A percentile compares a stretch with the other conserved stretches of the same genome.
Conservation (phyloP, 1,140 invertebrate genomes). For the Palaemon carinicauda region DNA sequence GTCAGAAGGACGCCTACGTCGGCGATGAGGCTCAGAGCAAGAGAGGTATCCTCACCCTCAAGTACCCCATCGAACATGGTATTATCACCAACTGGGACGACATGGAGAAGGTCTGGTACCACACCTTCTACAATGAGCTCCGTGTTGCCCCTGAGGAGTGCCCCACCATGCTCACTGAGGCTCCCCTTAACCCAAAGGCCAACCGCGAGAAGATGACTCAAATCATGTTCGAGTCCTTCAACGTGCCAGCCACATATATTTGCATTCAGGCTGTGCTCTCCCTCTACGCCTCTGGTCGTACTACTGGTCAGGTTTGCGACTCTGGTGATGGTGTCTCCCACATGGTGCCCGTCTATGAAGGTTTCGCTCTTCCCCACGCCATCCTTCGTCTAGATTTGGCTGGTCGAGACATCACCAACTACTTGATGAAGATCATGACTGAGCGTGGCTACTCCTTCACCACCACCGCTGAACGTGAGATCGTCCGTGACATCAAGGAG, state of each 20-base stretch:
- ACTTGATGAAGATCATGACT: slow-evolving; percentile 72
- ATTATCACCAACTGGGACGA: slow-evolving; percentile 94
- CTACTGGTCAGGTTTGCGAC: slow-evolving; percentile 45
- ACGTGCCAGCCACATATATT: slow-evolving; percentile 30
- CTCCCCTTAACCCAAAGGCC: slow-evolving; percentile 72
- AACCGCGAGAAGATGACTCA: slow-evolving; percentile 89
- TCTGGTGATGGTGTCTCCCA: slow-evolving; percentile 49
- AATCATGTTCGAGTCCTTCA: slow-evolving; percentile 80
- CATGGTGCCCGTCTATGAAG: slow-evolving; percentile 48
- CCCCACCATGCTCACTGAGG: slow-evolving; percentile 85
- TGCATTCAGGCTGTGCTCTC: slow-evolving; percentile 49
- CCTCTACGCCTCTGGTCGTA: slow-evolving; percentile 52
- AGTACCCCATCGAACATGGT: slow-evolving; percentile 94
- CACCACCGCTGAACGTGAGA: slow-evolving; percentile 83
- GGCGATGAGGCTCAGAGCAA: slow-evolving; percentile 94
- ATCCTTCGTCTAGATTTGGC: slow-evolving; percentile 38
- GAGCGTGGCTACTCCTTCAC: slow-evolving; percentile 72
- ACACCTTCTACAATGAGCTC: slow-evolving; percentile 95
- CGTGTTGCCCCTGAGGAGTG: slow-evolving; percentile 95
- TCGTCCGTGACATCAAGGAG: slow-evolving; percentile 92
- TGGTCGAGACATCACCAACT: slow-evolving; percentile 68
- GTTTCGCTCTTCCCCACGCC: slow-evolving; percentile 48
- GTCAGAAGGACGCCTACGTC: slow-evolving; percentile 89
- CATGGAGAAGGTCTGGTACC: slow-evolving; percentile 93
- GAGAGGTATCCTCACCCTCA: slow-evolving; percentile 89